Evolutionary conservation across 2,888 invertebrate species (phyloP).

Genomic region (Apodemia hepburni): DNA sequence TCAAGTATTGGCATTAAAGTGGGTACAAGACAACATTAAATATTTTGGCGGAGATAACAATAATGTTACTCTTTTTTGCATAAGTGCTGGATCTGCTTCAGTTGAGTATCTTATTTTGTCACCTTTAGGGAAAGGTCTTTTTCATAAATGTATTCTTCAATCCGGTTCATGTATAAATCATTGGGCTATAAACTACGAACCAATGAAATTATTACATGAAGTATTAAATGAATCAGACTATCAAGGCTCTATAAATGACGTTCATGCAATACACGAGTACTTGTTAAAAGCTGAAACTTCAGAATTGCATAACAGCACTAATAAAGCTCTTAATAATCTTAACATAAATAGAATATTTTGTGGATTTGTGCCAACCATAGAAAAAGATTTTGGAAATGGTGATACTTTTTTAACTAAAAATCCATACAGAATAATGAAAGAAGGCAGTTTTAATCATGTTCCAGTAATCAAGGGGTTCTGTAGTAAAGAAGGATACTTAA

Average conservation of each 20-base stretch:
- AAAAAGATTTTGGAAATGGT: constrained; percentile 44
- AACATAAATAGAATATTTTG: constrained; percentile 37
- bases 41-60: constrained; percentile 49
- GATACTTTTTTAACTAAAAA: constrained; percentile 40
- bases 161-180: constrained; percentile 51
- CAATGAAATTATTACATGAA: constrained; percentile 35
- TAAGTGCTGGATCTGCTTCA: constrained; percentile 50
- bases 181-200: constrained; percentile 46
- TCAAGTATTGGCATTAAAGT: constrained; percentile 52
- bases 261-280: constrained; percentile 36
- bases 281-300: constrained; percentile 35
- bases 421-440: constrained; percentile 58
- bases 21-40: constrained; percentile 51
- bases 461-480: constrained; percentile 72
- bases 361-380: constrained; percentile 51
- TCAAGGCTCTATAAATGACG: constrained; percentile 37
- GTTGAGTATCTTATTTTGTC: constrained; percentile 50
- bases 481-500: constrained; percentile 61
- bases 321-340: constrained; percentile 31
- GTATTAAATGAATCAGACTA: constrained; percentile 42
- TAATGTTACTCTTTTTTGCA: constrained; percentile 51
- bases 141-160: constrained; percentile 53
- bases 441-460: constrained; percentile 52
- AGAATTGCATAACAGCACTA: constrained; percentile 32
- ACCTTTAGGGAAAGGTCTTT: constrained; percentile 44